Evolutionary conservation across 1,140 invertebrate species (phyloP).

Genomic region (Penaeus chinensis): DNA sequence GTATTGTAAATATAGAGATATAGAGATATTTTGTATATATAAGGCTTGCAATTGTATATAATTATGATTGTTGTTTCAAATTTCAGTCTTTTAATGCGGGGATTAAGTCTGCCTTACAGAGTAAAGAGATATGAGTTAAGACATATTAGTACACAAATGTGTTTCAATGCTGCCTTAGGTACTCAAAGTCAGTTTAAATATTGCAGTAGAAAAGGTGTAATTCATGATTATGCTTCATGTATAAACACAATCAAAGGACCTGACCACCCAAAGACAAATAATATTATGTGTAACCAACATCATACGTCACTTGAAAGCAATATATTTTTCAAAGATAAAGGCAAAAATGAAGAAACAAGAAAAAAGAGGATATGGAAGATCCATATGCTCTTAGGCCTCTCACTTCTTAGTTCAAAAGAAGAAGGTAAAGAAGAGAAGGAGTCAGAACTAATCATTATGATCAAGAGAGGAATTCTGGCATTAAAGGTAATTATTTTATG

Average conservation of each 20-base stretch:
- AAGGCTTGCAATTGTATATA: background rate
- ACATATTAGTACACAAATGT: no score
- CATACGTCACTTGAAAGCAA: no score
- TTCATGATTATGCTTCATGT: no score
- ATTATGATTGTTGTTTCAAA: background rate
- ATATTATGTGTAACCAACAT: no score
- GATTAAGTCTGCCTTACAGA: background rate
- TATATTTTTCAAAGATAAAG: background rate
- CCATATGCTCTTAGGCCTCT: conserved; percentile 25
- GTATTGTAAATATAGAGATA: background rate
- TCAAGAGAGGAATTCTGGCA: conserved; percentile 53
- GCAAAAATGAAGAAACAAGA: background rate
- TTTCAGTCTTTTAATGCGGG: background rate
- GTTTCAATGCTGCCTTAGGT: no score
- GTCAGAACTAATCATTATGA: conserved; percentile 50
- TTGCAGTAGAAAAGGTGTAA: no score
- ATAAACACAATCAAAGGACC: no score
- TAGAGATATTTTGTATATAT: background rate
- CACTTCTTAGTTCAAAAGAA: conserved; percentile 25
- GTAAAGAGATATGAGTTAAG: no score
- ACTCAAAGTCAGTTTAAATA: no score
- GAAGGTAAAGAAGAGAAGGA: conserved; percentile 40
- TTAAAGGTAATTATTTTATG: conserved; percentile 31
- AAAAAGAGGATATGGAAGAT: background rate
- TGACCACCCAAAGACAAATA: no score